Evolutionary conservation across 2,888 invertebrate species (phyloP).

Genomic region (Crossocerus cetratus): DNA sequence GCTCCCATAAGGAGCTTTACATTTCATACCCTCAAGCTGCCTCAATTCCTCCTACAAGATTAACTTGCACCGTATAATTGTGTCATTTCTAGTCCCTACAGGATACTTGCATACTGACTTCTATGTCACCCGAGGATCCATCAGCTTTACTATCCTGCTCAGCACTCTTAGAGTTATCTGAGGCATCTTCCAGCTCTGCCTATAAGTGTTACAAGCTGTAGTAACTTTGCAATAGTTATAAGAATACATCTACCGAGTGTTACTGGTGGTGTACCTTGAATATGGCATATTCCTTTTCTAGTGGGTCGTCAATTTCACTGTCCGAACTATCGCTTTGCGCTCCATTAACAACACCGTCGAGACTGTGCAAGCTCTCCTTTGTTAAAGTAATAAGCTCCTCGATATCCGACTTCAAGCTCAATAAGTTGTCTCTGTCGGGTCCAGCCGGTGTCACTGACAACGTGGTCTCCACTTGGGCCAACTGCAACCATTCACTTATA

Average conservation of each 20-base stretch:
- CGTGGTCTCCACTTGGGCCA: constrained; percentile 82
- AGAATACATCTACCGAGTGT: not conserved
- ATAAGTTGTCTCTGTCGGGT: constrained; percentile 80
- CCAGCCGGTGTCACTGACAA: constrained; percentile 77
- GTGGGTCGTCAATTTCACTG: constrained; percentile 65
- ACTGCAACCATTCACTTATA: constrained; percentile 74
- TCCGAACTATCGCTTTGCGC: constrained; percentile 60
- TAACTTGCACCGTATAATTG: constrained; percentile 75
- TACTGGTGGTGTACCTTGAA: constrained; percentile 80
- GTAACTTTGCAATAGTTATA: too few species aligned
- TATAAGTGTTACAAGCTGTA: constrained; percentile 52
- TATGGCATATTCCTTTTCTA: constrained; percentile 82
- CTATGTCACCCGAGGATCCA: constrained; percentile 64
- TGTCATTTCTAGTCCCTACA: constrained; percentile 77
- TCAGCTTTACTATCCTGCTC: constrained; percentile 60
- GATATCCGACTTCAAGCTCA: constrained; percentile 82
- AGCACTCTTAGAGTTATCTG: constrained; percentile 59
- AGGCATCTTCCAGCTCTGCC: constrained; percentile 79
- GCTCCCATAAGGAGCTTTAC: constrained; percentile 89
- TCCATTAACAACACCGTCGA: constrained; percentile 57
- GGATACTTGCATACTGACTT: constrained; percentile 75
- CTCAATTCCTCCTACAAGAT: constrained; percentile 81
- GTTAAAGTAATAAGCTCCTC: constrained; percentile 85
- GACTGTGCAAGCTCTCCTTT: constrained; percentile 79
- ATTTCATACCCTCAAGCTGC: constrained; percentile 89